A percentile compares a stretch with the other conserved stretches of the same genome.
These are phyloP conservation scores for Pangasius larnaudii DNA, from an alignment of 2,797 vertebrate species.

Conservation along the genomic window DNA sequence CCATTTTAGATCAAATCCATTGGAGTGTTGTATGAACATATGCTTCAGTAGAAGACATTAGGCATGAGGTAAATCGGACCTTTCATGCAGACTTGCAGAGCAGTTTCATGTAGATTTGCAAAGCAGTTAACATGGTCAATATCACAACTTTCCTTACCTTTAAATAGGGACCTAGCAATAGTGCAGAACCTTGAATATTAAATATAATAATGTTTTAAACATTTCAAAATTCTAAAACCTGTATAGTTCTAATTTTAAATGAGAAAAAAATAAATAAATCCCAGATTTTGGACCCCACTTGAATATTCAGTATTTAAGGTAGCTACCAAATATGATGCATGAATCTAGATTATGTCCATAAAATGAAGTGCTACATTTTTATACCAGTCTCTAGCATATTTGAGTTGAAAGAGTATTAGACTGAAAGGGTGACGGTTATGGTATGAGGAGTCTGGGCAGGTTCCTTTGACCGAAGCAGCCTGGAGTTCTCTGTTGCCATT, in stretches of 20 bases:
- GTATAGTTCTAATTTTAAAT: background rate
- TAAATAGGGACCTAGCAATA: background rate
- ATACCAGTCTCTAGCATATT: background rate
- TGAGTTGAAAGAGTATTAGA: background rate
- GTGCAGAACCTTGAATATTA: background rate
- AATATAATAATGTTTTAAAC: background rate
- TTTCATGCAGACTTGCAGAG: background rate
- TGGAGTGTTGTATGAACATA: background rate
- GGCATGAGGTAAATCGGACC: background rate
- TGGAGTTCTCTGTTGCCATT: constrained; percentile 2
- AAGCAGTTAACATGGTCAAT: background rate
- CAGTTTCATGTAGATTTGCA: background rate
- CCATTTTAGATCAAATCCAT: constrained; percentile 1
- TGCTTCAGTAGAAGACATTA: background rate
- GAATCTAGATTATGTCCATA: background rate
- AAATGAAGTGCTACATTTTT: background rate
- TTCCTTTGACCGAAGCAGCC: background rate
- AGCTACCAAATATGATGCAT: background rate
- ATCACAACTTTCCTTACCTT: background rate
- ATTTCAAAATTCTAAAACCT: background rate
- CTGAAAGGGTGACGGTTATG: background rate
- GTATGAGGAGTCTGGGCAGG: background rate
- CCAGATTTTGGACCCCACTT: background rate
- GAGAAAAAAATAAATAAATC: background rate
- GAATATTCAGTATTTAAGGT: background rate